Conservation (phyloP, 2,113 vertebrate genomes). For the Cyanistes caeruleus region DNA sequence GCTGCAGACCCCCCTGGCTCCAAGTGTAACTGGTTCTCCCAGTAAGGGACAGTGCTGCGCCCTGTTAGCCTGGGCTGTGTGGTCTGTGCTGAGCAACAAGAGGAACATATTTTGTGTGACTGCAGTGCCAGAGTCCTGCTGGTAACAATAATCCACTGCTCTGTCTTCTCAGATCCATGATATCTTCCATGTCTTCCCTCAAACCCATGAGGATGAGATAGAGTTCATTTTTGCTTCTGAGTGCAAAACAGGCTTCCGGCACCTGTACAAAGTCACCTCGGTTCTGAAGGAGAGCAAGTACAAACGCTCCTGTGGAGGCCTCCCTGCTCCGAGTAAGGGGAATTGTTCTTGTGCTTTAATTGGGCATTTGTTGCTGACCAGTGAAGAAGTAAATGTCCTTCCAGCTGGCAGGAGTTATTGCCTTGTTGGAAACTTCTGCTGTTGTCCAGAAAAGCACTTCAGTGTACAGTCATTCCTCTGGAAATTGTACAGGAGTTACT, state of each 20-base stretch:
- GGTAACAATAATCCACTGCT: background rate
- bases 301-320: slow-evolving; percentile 73
- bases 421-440: background rate
- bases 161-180: slow-evolving; percentile 80
- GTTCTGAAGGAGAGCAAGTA: slow-evolving; percentile 81
- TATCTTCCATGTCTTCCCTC: slow-evolving; percentile 83
- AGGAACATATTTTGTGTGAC: background rate
- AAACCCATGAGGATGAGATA: slow-evolving; percentile 79
- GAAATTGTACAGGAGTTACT: background rate
- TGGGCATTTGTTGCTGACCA: background rate
- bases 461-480: background rate
- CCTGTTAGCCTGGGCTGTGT: background rate
- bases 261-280: slow-evolving; percentile 79
- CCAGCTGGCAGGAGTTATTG: background rate
- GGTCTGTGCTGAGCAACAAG: background rate
- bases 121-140: background rate
- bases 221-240: slow-evolving; percentile 85
- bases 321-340: slow-evolving; percentile 76
- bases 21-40: background rate
- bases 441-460: background rate
- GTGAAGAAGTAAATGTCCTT: background rate
- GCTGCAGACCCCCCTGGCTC: background rate
- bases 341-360: background rate
- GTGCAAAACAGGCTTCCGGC: slow-evolving; percentile 84
- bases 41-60: background rate